phyloP scores from a whole-genome alignment of 2,888 invertebrate genomes.

The Eurytoma adleriae region DNA sequence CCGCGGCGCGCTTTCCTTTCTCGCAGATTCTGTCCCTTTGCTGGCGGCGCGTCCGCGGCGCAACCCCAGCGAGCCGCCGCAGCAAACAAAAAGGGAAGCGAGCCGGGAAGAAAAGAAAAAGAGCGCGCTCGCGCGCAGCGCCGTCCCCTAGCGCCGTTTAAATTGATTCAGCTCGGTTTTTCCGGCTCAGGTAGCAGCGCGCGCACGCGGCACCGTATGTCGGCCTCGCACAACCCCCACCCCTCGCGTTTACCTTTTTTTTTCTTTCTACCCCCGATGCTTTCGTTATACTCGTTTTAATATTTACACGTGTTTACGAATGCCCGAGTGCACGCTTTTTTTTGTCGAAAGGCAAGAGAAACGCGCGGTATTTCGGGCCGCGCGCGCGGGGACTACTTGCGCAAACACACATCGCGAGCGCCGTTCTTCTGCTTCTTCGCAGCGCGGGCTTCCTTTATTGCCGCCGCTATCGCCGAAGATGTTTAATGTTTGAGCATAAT shows the following conservation, averaged over 20 bases:
- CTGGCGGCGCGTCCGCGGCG: conserved; percentile 37
- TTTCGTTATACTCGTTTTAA: conserved; percentile 22
- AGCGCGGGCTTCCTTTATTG: conserved; percentile 25
- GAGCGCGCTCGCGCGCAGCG: conserved; percentile 44
- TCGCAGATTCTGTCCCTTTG: conserved; percentile 69
- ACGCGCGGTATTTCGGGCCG: neutral
- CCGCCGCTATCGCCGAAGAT: conserved; percentile 65
- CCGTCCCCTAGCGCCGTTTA: conserved; percentile 66
- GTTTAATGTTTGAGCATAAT: conserved; percentile 72
- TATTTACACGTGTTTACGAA: conserved; percentile 6
- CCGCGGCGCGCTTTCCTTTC: conserved; percentile 62
- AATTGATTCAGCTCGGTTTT: conserved; percentile 73
- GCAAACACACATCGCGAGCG: conserved; percentile 40
- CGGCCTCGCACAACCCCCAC: conserved; percentile 11
- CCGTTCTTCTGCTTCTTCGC: conserved; percentile 18
- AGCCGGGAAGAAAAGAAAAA: conserved; percentile 15
- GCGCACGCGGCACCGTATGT: conserved; percentile 22
- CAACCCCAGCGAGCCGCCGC: conserved; percentile 5
- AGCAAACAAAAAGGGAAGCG: neutral
- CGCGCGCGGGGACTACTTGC: conserved; percentile 24
- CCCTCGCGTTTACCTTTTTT: neutral
- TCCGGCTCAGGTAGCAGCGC: conserved; percentile 68
- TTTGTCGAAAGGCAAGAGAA: too few species aligned
- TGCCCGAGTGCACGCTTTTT: neutral
- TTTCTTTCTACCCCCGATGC: conserved; percentile 1